Evolutionary conservation across 1,140 invertebrate species (phyloP), one percentile per base, ranked within the genome.

Genomic region (Triops cancriformis): DNA sequence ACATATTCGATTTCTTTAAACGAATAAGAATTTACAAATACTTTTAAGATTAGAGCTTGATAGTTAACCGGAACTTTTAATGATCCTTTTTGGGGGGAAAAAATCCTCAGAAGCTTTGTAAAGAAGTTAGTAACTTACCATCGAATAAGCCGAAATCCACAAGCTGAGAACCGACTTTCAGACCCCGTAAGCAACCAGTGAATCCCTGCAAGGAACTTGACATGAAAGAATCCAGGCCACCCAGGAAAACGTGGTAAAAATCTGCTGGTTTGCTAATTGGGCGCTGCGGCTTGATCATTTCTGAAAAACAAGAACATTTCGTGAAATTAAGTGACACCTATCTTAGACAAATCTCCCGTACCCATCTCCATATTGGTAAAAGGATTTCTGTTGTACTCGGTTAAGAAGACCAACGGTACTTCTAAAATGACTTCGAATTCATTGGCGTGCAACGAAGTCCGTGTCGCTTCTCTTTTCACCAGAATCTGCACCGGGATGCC

Each of bases 401-500:
- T 88, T 4, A 96, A 85, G 0, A 94, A 86, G 37, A 88, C 83
- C 0, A 93, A 89, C 23, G 91, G 89, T 78, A 89, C 88, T 76
- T 91, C 87, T 26, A 93, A 85, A 7, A 91, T 91, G 2, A 86
- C 86, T 81, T 91, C 94, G 73, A 89, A 88, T 76, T 94, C 89
- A 82, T 97, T 95, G 0, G 96, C 94, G 84, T 95, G 90, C 76
- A 96, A 85, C 7, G 90, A 90, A 0, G 93, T 95, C 72, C 87
- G 87, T 77, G 90, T 90, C 51, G 90, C 88, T 11, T 87, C 88
- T 73, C 93, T 86, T 75, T 91, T 89, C 73, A 96, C 91, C 41
- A 93, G 93, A 73, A 96, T 89, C 84, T 96, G 94, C 23, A 95
- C 89, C 76, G 93, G 93, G 81, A 91, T 90, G 64, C 94, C 92